These are phyloP conservation scores for Anthopleura sola DNA, from an alignment of 64 coral and sea anemone genomes.

Conservation along the genomic window DNA sequence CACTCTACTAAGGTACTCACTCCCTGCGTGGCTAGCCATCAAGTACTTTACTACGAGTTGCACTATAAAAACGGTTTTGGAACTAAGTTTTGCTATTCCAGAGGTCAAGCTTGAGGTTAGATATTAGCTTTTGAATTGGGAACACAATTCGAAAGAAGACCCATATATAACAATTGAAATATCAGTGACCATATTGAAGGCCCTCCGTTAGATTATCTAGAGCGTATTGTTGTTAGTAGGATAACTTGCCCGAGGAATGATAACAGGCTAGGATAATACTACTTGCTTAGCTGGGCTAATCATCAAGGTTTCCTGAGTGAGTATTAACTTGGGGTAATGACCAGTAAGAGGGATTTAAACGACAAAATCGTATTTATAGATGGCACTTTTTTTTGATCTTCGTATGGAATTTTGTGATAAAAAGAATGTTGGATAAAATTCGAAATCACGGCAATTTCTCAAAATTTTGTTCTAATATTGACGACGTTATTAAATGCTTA, in stretches of 20 bases:
- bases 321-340: not conserved
- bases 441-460: not conserved
- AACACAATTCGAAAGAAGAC: too few relatives aligned
- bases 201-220: not conserved
- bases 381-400: not conserved
- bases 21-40: not conserved
- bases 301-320: constrained; percentile 3
- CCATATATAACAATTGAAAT: too few relatives aligned
- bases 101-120: not conserved
- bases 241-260: not conserved
- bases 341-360: not conserved
- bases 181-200: not conserved
- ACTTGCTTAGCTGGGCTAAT: constrained; percentile 1
- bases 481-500: not conserved
- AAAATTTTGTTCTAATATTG: not conserved
- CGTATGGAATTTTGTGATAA: not conserved
- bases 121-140: not conserved
- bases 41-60: not conserved
- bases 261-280: not conserved
- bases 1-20: not conserved
- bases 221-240: not conserved
- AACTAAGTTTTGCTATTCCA: not conserved
- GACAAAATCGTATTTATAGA: not conserved
- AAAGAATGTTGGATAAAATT: not conserved
- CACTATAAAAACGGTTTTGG: not conserved